A percentile compares a stretch with the other conserved stretches of the same genome.
Conservation (phyloP, 1,140 invertebrate species). For the Micrasema longulum region DNA sequence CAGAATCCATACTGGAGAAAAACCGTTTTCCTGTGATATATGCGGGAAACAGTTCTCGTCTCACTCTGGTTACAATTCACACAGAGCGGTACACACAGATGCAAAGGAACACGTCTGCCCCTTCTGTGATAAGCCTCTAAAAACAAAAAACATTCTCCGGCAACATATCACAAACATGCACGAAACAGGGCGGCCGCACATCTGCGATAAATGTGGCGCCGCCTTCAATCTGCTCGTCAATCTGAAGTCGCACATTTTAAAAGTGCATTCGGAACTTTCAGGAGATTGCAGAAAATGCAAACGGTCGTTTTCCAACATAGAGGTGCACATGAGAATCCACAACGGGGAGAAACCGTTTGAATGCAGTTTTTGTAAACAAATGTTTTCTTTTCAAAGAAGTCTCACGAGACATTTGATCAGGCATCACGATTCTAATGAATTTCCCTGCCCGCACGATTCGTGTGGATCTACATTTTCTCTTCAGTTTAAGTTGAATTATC, state of each 20-base stretch:
- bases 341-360: slow-evolving; percentile 76
- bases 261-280: slow-evolving; percentile 63
- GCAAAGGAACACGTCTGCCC: slow-evolving; percentile 59
- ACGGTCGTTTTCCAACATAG: slow-evolving; percentile 62
- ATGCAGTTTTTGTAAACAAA: slow-evolving; percentile 68
- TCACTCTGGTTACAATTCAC: slow-evolving; percentile 16
- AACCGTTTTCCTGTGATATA: slow-evolving; percentile 78
- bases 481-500: slow-evolving; percentile 62
- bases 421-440: slow-evolving; percentile 64
- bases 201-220: slow-evolving; percentile 68
- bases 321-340: slow-evolving; percentile 74
- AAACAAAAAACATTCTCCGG: slow-evolving; percentile 58
- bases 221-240: slow-evolving; percentile 71
- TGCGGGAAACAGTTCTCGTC: slow-evolving; percentile 72
- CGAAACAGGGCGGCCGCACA: slow-evolving; percentile 53
- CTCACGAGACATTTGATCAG: slow-evolving; percentile 61
- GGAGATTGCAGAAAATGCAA: slow-evolving; percentile 61
- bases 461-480: slow-evolving; percentile 62
- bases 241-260: slow-evolving; percentile 62
- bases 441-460: slow-evolving; percentile 61
- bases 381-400: slow-evolving; percentile 60
- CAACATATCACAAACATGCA: slow-evolving; percentile 57
- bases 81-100: slow-evolving; percentile 60
- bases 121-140: slow-evolving; percentile 60
- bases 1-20: slow-evolving; percentile 81